Percentiles rank a stretch among this genome's conserved stretches.
phyloP scores from a whole-genome alignment of 2,797 vertebrate species.

The Harpagifer antarcticus region DNA sequence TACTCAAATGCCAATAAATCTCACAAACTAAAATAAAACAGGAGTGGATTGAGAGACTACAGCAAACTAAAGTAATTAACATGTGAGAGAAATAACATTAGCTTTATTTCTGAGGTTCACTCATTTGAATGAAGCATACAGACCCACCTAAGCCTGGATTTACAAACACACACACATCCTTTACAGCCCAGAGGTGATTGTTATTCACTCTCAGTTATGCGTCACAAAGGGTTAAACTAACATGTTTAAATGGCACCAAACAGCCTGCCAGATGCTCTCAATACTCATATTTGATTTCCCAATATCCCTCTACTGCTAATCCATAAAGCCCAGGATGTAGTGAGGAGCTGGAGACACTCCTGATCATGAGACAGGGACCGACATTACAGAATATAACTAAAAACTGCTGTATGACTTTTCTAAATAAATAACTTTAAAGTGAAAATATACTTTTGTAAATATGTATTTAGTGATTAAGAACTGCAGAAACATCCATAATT shows the following conservation, averaged over 20 bases:
- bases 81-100: constrained; percentile 30
- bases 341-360: neutral
- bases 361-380: neutral
- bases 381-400: too few species aligned
- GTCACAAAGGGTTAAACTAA: constrained; percentile 48
- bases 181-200: constrained; percentile 39
- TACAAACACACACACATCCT: constrained; percentile 36
- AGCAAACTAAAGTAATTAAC: constrained; percentile 35
- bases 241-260: constrained; percentile 29
- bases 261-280: constrained; percentile 13
- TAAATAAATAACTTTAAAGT: neutral
- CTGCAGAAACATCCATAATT: neutral
- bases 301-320: constrained; percentile 9
- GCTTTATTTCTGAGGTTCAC: constrained; percentile 20
- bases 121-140: constrained; percentile 30
- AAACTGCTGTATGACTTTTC: too few species aligned
- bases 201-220: constrained; percentile 32
- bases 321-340: constrained; percentile 2
- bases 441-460: neutral
- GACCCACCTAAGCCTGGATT: constrained; percentile 40
- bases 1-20: neutral
- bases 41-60: neutral
- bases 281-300: constrained; percentile 24
- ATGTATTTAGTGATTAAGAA: neutral
- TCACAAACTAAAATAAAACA: constrained; percentile 2